Evolutionary conservation across 2,113 vertebrate species (phyloP).

Genomic region (Saguinus imperator): DNA sequence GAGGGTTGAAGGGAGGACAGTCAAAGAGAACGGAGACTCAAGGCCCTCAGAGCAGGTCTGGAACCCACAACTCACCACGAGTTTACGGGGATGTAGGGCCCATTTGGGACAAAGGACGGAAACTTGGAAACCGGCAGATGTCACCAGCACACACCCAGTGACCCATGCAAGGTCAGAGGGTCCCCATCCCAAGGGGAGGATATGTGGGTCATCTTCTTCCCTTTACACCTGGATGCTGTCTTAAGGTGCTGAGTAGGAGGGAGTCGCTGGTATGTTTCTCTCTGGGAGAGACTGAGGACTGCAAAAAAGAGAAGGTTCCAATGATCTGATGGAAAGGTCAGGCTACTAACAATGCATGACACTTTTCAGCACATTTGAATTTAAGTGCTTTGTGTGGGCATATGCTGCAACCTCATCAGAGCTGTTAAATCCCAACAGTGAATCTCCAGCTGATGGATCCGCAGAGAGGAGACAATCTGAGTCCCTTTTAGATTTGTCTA

Average conservation of each 20-base stretch:
- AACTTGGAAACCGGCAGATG: not conserved
- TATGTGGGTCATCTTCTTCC: too few species aligned
- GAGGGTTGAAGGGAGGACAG: not conserved
- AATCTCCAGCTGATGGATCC: too few species aligned
- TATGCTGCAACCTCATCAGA: not conserved
- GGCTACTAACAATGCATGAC: too few species aligned
- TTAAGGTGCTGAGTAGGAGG: not conserved
- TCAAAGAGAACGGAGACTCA: not conserved
- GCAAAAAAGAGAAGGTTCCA: not conserved
- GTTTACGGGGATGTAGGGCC: not conserved
- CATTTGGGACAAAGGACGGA: not conserved
- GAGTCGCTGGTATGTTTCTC: not conserved
- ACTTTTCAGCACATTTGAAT: not conserved
- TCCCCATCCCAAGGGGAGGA: not conserved
- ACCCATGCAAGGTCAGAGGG: not conserved
- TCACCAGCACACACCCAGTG: not conserved
- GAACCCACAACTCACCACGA: not conserved
- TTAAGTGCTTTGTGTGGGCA: not conserved
- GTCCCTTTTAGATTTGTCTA: not conserved
- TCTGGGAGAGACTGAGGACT: not conserved
- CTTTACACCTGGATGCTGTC: not conserved
- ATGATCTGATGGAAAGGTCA: not conserved
- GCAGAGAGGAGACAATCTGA: not conserved
- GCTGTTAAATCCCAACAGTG: not conserved
- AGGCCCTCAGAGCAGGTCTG: not conserved